Percentiles rank a stretch among this genome's conserved stretches.
Evolutionary conservation across 1,140 invertebrate genomes (phyloP).

Genomic region (Drosophila rufa): DNA sequence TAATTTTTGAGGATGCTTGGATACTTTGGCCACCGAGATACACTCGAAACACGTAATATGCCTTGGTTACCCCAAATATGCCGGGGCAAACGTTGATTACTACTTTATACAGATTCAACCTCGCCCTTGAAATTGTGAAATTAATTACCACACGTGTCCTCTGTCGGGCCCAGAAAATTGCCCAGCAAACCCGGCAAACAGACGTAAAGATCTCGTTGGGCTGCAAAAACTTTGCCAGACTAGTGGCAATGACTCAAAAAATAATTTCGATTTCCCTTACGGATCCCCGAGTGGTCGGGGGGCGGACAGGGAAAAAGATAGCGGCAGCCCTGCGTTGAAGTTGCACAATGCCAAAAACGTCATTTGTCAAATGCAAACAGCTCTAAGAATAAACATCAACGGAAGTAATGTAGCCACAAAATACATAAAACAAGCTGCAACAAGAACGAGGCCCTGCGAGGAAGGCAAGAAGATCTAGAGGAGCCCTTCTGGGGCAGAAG

Average conservation of each 20-base stretch:
- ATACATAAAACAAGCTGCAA: conserved; percentile 78
- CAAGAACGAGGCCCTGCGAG: conserved; percentile 29
- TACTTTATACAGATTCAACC: conserved; percentile 2
- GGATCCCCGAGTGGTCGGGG: conserved; percentile 20
- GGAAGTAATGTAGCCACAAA: conserved; percentile 81
- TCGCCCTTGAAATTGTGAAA: conserved; percentile 30
- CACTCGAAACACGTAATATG: conserved; percentile 20
- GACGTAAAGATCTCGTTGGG: conserved; percentile 21
- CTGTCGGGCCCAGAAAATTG: conserved; percentile 66
- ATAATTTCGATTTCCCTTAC: conserved; percentile 77
- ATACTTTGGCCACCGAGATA: conserved; percentile 16
- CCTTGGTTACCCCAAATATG: conserved; percentile 6
- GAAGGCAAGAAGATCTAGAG: conserved; percentile 18
- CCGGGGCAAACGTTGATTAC: neutral
- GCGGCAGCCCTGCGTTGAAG: conserved; percentile 54
- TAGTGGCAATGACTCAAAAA: conserved; percentile 74
- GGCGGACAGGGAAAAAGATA: conserved; percentile 20
- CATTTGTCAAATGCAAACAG: conserved; percentile 82
- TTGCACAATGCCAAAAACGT: conserved; percentile 81
- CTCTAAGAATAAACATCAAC: conserved; percentile 81
- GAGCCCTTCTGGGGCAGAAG: conserved; percentile 28
- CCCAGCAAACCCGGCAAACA: conserved; percentile 15
- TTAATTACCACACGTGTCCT: conserved; percentile 76
- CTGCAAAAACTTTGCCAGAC: conserved; percentile 46
- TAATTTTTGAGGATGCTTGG: conserved; percentile 65